Evolutionary conservation across 2,797 vertebrate species (phyloP).

Genomic region (Leuciscus waleckii): DNA sequence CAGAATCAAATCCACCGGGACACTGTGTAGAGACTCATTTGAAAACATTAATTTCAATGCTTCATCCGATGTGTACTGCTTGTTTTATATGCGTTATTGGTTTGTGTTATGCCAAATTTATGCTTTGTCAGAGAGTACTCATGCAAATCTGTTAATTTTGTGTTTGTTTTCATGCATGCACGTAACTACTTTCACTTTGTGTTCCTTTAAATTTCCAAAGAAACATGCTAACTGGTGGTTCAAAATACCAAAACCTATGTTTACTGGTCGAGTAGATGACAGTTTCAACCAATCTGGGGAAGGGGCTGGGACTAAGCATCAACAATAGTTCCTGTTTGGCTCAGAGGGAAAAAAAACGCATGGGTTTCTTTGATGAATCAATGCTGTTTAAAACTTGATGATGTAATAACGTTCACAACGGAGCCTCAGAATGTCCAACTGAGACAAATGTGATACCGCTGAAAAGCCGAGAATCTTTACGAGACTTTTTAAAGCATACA

Average conservation of each 20-base stretch:
- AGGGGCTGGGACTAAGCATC: neutral
- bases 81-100: too few species aligned
- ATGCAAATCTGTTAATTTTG: neutral
- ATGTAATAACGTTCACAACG: neutral
- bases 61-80: too few species aligned
- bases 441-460: neutral
- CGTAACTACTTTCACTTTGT: neutral
- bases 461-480: neutral
- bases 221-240: neutral
- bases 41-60: neutral
- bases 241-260: neutral
- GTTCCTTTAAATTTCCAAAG: neutral
- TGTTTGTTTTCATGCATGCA: neutral
- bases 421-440: neutral
- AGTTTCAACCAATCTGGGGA: neutral
- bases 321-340: neutral
- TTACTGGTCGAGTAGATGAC: neutral
- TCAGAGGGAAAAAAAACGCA: neutral
- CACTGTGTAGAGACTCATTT: neutral
- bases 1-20: neutral
- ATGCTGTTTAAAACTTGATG: neutral
- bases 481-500: neutral
- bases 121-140: neutral
- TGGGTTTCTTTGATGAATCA: neutral
- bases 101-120: too few species aligned